A percentile compares a stretch with the other conserved stretches of the same genome.
These are phyloP conservation scores for Cebidichthys violaceus DNA, from an alignment of 2,113 vertebrate genomes.

Conservation along the genomic window DNA sequence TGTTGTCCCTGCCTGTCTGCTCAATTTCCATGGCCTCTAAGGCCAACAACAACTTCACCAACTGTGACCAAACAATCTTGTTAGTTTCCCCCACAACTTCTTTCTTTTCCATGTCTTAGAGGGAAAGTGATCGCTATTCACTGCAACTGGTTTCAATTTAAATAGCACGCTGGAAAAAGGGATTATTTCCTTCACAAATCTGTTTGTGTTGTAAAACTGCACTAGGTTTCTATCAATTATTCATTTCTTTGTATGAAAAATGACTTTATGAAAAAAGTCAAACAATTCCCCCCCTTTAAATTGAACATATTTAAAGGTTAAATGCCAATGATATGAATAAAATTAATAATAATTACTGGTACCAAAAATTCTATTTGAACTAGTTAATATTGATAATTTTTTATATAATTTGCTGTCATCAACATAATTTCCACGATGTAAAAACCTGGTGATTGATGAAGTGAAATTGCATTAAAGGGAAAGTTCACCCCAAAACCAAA, in stretches of 20 bases:
- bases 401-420: background rate
- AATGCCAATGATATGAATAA: background rate
- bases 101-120: slow-evolving; percentile 48
- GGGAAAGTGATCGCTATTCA: slow-evolving; percentile 18
- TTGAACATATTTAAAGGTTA: background rate
- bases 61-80: slow-evolving; percentile 75
- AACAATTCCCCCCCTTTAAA: background rate
- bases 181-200: slow-evolving; percentile 25
- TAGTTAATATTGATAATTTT: background rate
- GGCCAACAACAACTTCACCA: slow-evolving; percentile 51
- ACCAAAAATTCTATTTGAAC: too few relatives aligned
- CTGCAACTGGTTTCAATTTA: slow-evolving; percentile 3
- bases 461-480: background rate
- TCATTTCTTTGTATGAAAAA: background rate
- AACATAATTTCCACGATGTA: too few relatives aligned
- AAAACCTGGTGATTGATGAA: background rate
- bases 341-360: too few relatives aligned
- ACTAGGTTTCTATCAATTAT: background rate
- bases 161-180: slow-evolving; percentile 9
- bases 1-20: slow-evolving; percentile 53
- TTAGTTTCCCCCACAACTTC: slow-evolving; percentile 54
- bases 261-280: background rate
- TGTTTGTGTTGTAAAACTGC: slow-evolving; percentile 4
- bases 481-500: too few relatives aligned
- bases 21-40: slow-evolving; percentile 56